phyloP scores from a whole-genome alignment of 2,888 invertebrate species.

The Microplitis deprimator region DNA sequence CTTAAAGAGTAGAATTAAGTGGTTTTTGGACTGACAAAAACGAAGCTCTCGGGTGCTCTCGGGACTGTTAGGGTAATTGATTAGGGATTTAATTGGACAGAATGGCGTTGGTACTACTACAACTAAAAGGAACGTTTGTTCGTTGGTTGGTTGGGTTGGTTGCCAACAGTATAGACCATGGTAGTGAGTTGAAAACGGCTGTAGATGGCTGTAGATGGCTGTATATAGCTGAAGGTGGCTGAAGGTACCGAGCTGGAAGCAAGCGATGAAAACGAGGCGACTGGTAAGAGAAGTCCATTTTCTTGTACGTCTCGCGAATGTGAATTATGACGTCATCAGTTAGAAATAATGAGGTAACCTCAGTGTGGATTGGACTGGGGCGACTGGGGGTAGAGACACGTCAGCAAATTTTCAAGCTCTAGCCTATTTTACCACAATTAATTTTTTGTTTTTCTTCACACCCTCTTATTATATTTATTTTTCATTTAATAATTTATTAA shows the following conservation, averaged over 20 bases:
- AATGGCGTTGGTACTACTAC: slow-evolving; percentile 41
- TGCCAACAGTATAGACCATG: too few species aligned
- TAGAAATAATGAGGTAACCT: slow-evolving; percentile 67
- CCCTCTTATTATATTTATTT: slow-evolving; percentile 12
- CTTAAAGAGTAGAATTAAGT: neutral
- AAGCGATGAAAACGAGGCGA: slow-evolving; percentile 32
- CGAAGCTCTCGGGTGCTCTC: slow-evolving; percentile 23
- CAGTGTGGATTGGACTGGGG: slow-evolving; percentile 52
- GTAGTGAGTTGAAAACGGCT: too few species aligned
- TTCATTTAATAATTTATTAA: neutral
- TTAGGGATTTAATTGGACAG: slow-evolving; percentile 61
- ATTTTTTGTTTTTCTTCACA: slow-evolving; percentile 47
- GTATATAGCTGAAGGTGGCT: too few species aligned
- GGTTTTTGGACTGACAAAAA: slow-evolving; percentile 31
- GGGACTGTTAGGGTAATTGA: slow-evolving; percentile 54
- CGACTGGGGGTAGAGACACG: slow-evolving; percentile 51
- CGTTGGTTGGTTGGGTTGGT: too few species aligned
- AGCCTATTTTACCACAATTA: slow-evolving; percentile 65
- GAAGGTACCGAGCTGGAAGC: slow-evolving; percentile 13
- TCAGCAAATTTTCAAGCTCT: slow-evolving; percentile 61
- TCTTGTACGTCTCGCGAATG: slow-evolving; percentile 62
- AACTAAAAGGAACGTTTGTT: too few species aligned
- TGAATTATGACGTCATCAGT: slow-evolving; percentile 68
- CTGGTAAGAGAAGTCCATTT: slow-evolving; percentile 61
- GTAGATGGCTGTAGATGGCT: too few species aligned